Evolutionary conservation across 2,888 invertebrate genomes (phyloP), one percentile per base, ranked within the genome.

Genomic region (Heteromurus nitidus): DNA sequence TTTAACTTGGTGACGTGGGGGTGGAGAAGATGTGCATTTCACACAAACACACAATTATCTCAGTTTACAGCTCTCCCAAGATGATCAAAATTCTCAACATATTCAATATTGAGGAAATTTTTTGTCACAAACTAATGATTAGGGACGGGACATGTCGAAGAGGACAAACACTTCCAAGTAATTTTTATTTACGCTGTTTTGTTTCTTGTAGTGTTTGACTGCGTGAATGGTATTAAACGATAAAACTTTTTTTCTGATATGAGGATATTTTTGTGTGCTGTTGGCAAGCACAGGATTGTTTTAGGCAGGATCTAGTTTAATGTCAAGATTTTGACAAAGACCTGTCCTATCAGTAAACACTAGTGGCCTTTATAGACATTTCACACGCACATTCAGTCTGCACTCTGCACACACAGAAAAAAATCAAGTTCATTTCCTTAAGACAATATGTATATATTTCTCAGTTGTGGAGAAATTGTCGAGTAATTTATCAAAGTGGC

Each of bases 331-430:
- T 64, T 55, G 30, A 42, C 30, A 60, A 7, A 26, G 28, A 58
- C 36, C 55, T 26, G 36, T 44, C 22, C 28, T 62, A 74, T 76
- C 77, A 64, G 31, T 26, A 68, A 69, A 77, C 62, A 76, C 76
- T 30, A 55, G 13, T 26, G 18, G 69, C 69, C 31, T 69, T 77
- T 69, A 77, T 77, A 64, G 69, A 69, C 69, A 69, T 77, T 76
- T 76, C 76, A 76, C 76, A 76, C 76, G 76, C 68, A 76, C 55
- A 28, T 22, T 5, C 7, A n/a, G n/a, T n/a, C n/a, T n/a, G n/a
- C n/a, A n/a, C n/a, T n/a, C n/a, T n/a, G n/a, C n/a, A 3, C n/a
- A 50, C 50, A 50, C 50, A 50, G n/a, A 55, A 5, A 70, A 58
- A 36, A 73, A 24, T 60, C 60, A 60, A 60, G 60, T 60, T 36